Evolutionary conservation across 2,888 invertebrate genomes (phyloP).

Genomic region (Lobophora halterata): DNA sequence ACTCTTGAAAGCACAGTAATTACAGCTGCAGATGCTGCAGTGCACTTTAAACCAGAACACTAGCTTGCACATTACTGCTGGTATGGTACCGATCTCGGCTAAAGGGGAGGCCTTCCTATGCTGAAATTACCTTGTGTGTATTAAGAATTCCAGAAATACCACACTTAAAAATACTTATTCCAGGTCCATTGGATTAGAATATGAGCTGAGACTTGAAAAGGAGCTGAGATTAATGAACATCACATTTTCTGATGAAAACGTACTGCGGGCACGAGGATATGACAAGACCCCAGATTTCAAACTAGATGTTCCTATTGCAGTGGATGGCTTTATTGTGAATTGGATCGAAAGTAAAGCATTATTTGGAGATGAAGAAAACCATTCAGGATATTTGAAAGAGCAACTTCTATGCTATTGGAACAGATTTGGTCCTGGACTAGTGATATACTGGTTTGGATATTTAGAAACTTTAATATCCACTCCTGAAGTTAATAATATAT

Average conservation of each 20-base stretch:
- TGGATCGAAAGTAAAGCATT: constrained; percentile 98
- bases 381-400: constrained; percentile 89
- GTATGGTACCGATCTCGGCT: too few relatives aligned
- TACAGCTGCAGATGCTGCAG: too few relatives aligned
- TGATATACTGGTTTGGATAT: constrained; percentile 98
- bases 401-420: constrained; percentile 96
- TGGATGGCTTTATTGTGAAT: constrained; percentile 91
- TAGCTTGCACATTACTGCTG: too few relatives aligned
- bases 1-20: too few relatives aligned
- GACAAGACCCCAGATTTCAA: constrained; percentile 98
- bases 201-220: constrained; percentile 87
- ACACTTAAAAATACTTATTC: constrained; percentile 33
- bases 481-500: constrained; percentile 83
- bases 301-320: constrained; percentile 92
- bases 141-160: background rate
- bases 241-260: constrained; percentile 85
- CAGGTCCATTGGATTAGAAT: constrained; percentile 91
- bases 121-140: too few relatives aligned
- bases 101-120: too few relatives aligned
- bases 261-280: constrained; percentile 90
- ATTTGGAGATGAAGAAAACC: constrained; percentile 93
- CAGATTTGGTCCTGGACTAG: constrained; percentile 95
- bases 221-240: constrained; percentile 76
- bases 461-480: constrained; percentile 84
- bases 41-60: too few relatives aligned